Percentiles rank a stretch among this genome's conserved stretches.
Conservation (phyloP, 2,113 vertebrate genomes). For the Bucco capensis region DNA sequence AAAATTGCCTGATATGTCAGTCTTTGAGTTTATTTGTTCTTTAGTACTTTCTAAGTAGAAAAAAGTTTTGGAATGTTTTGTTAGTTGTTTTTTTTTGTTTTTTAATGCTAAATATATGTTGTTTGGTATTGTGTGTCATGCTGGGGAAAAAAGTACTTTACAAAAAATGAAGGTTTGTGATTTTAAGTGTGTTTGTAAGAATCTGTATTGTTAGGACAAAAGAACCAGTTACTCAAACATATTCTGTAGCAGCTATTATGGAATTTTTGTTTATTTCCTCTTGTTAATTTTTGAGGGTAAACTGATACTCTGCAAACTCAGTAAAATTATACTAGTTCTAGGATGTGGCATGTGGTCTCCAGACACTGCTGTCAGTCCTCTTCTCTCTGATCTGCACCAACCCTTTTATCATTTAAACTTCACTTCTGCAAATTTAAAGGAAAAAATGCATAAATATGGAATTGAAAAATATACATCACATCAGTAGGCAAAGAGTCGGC, state of each 20-base stretch:
- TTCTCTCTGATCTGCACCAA: constrained; percentile 36
- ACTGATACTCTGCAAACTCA: background rate
- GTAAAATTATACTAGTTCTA: background rate
- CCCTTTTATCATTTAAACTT: constrained; percentile 49
- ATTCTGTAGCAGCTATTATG: background rate
- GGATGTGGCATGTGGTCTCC: constrained; percentile 35
- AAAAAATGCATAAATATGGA: background rate
- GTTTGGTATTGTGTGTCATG: background rate
- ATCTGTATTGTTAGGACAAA: background rate
- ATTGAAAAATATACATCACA: background rate
- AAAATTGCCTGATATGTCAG: background rate
- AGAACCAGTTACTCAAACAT: background rate
- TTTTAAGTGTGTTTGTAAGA: background rate
- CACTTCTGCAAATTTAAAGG: background rate
- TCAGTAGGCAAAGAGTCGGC: background rate
- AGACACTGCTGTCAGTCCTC: constrained; percentile 15
- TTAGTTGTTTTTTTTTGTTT: no score
- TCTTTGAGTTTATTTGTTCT: background rate
- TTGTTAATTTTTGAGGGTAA: constrained; percentile 15
- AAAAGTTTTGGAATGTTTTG: background rate
- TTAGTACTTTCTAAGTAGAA: background rate
- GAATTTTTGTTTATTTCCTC: background rate
- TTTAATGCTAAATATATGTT: background rate
- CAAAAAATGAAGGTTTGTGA: background rate
- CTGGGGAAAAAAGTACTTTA: background rate